A percentile compares a stretch with the other conserved stretches of the same genome.
Conservation (phyloP, 2,888 invertebrate species). For the Parthenolecanium corni region DNA sequence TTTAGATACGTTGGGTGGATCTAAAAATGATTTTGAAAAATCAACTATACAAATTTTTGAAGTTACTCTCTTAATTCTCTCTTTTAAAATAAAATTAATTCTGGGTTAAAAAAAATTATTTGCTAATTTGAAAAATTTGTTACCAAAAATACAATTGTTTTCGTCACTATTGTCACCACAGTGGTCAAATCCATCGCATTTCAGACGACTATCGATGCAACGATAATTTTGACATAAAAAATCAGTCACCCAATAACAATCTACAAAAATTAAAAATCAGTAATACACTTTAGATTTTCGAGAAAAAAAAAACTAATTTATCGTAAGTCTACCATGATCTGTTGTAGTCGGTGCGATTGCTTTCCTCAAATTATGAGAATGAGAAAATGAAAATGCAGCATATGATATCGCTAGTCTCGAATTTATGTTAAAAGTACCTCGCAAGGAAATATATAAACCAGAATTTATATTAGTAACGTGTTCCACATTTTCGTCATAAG, state of each 20-base stretch:
- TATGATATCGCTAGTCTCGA: slow-evolving; percentile 57
- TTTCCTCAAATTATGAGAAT: slow-evolving; percentile 1
- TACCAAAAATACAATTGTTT: slow-evolving; percentile 46
- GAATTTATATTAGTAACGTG: slow-evolving; percentile 50
- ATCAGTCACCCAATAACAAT: slow-evolving; percentile 55
- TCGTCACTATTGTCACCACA: slow-evolving; percentile 64
- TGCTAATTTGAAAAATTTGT: no score
- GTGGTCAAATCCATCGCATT: slow-evolving; percentile 65
- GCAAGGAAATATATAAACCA: slow-evolving; percentile 57
- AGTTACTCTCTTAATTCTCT: no score
- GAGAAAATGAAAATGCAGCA: slow-evolving; percentile 53
- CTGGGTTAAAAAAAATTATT: no score
- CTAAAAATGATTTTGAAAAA: slow-evolving; percentile 39
- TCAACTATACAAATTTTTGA: no score
- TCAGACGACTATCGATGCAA: slow-evolving; percentile 53
- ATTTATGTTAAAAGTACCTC: slow-evolving; percentile 50
- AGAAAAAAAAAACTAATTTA: background rate
- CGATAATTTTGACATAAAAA: slow-evolving; percentile 59
- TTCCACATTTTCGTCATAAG: slow-evolving; percentile 40
- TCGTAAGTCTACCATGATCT: background rate
- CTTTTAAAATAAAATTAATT: no score
- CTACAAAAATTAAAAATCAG: slow-evolving; percentile 38
- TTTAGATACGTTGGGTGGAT: slow-evolving; percentile 44
- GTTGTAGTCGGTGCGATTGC: background rate
- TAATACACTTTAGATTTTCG: background rate